These are phyloP conservation scores for Xyliphius kryptos DNA, from an alignment of 2,113 vertebrate genomes.

Conservation along the genomic window DNA sequence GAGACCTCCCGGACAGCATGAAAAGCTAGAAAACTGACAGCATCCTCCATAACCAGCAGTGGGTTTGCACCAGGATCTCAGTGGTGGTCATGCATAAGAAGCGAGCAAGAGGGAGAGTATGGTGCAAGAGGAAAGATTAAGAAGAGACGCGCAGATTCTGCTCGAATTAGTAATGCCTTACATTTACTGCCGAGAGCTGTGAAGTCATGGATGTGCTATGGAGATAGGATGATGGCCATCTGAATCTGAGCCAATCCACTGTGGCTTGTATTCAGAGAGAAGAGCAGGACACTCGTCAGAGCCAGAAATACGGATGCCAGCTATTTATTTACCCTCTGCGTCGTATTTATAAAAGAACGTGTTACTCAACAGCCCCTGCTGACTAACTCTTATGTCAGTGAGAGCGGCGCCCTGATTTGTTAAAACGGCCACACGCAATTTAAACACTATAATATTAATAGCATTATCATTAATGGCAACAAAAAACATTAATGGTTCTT, in stretches of 20 bases:
- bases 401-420: no score
- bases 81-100: slow-evolving; percentile 17
- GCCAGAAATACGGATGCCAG: slow-evolving; percentile 40
- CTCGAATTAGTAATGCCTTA: slow-evolving; percentile 52
- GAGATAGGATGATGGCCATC: slow-evolving; percentile 40
- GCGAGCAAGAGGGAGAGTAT: not conserved
- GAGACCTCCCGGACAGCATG: slow-evolving; percentile 14
- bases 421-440: no score
- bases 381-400: not conserved
- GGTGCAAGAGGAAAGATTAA: not conserved
- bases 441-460: no score
- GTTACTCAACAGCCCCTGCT: slow-evolving; percentile 60
- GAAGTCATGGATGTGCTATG: slow-evolving; percentile 40
- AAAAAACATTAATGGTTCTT: no score
- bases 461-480: no score
- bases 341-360: slow-evolving; percentile 32
- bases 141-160: slow-evolving; percentile 18
- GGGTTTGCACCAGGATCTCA: slow-evolving; percentile 16
- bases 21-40: slow-evolving; percentile 21
- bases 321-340: slow-evolving; percentile 40
- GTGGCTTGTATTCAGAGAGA: not conserved
- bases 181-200: slow-evolving; percentile 43
- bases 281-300: slow-evolving; percentile 24
- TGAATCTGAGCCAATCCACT: slow-evolving; percentile 35
- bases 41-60: slow-evolving; percentile 22